Base-by-base conservation (phyloP, 2,888 invertebrate genomes). In the Microdon myrmicae region DNA sequence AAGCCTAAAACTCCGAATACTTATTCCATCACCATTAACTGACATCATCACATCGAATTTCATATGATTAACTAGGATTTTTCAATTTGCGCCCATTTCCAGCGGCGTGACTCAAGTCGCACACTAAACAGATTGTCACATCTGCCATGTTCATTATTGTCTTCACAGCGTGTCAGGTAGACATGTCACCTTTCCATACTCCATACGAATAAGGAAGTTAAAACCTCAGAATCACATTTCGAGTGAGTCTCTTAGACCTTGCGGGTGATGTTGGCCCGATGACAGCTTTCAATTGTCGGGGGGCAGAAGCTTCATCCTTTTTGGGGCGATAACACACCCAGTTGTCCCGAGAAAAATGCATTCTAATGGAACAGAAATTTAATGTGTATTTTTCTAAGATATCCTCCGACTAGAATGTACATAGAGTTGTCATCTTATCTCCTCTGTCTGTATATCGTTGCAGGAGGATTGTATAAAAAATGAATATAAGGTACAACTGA, bases 401-500 rank as follows among this genome's bases (percentile, higher is more conserved):
- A n/a, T n/a, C n/a, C n/a, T 37, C 64, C 56, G 64, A 58, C 58
- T 64, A 58, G 58, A 53, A 14, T 45, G 51, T 38, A 55, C 41
- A 26, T 51, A 45, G 48, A 47, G 51, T 51, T 64, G 61, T 51
- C 61, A 64, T 55, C 60, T 38, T 34, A 16, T 25, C 25, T 32
- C 43, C 32, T n/a, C 23, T 34, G 45, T 39, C 26, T 44, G 41
- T 61, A 49, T 35, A n/a, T n/a, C n/a, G 44, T 39, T 64, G 64
- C 64, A 64, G 51, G 51, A 51, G 56, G 64, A 58, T 64, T 64
- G 58, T 58, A 64, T n/a, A n/a, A n/a, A 69, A 68, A 70, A 68
- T 58, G 67, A 67, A 67, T 64, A 69, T 71, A 72, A 73, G 73
- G 74, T 72, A 73, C 71, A 70, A 71, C 73, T 76, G 76, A 76